phyloP scores from a whole-genome alignment of 2,888 invertebrate species.

The Leistus spinibarbis region DNA sequence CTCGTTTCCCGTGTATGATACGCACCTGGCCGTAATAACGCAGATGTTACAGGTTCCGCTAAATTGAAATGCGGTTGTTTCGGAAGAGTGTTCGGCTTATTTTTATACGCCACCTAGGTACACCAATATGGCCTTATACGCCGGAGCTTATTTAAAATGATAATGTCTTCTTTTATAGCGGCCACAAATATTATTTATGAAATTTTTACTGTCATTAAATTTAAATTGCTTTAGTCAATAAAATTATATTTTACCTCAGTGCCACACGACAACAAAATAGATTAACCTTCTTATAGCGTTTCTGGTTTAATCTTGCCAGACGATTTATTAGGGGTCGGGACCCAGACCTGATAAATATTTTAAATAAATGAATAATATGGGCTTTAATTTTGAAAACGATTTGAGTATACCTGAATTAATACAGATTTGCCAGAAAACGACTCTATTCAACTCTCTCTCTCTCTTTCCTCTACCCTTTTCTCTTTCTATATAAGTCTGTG shows the following conservation, averaged over 20 bases:
- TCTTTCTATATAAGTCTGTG: too few relatives aligned
- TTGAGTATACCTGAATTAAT: too few relatives aligned
- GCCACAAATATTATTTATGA: background rate
- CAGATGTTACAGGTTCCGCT: constrained; percentile 1
- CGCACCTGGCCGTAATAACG: constrained; percentile 3
- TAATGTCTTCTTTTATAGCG: background rate
- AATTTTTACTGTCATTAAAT: background rate
- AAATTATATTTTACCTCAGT: background rate
- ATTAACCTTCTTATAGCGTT: background rate
- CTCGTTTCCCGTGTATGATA: background rate
- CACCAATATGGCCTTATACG: background rate
- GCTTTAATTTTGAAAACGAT: too few relatives aligned
- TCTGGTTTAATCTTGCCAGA: background rate
- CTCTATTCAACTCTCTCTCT: too few relatives aligned
- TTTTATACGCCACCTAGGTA: background rate
- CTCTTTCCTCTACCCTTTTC: too few relatives aligned
- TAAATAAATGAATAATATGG: too few relatives aligned
- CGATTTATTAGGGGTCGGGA: too few relatives aligned
- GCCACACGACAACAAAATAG: background rate
- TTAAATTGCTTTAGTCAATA: background rate
- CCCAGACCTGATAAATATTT: too few relatives aligned
- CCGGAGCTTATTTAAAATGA: background rate
- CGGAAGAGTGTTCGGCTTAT: background rate
- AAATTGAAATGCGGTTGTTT: constrained; percentile 3
- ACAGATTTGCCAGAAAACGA: too few relatives aligned